Base-by-base conservation (phyloP, 2,113 vertebrate species). In the Megaleporinus macrocephalus region DNA sequence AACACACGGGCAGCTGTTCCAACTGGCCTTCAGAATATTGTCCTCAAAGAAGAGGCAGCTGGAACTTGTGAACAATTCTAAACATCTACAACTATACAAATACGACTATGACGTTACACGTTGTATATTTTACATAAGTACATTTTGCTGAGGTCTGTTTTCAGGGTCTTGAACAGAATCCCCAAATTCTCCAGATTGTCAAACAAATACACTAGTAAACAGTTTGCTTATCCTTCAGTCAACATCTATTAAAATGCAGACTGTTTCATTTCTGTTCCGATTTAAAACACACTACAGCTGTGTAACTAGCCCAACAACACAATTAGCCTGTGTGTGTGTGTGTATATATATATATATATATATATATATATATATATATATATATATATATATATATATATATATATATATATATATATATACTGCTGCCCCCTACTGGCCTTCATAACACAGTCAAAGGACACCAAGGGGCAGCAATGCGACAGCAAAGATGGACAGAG, bases 351-450 rank as follows among this genome's bases (percentile, higher is more conserved):
- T n/a, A n/a, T n/a, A n/a, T n/a, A n/a, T n/a, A n/a, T n/a, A n/a
- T n/a, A n/a, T n/a, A n/a, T n/a, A n/a, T n/a, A n/a, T n/a, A n/a
- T n/a, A n/a, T n/a, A n/a, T n/a, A n/a, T n/a, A n/a, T n/a, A n/a
- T n/a, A n/a, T n/a, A n/a, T n/a, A n/a, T n/a, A n/a, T n/a, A n/a
- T n/a, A n/a, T n/a, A n/a, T n/a, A n/a, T n/a, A n/a, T n/a, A n/a
- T n/a, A n/a, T n/a, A n/a, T n/a, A n/a, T n/a, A n/a, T n/a, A n/a
- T n/a, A n/a, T n/a, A n/a, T 22, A 20, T 33, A 24, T 57, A 22
- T n/a, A 27, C 53, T 29, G n/a, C 59, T 74, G 79, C 79, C 79
- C 71, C 59, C 79, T 81, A 29, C 22, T 61, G 22, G 18, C 44
- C 11, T 1, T 55, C 27, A 16, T 6, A 13, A 7, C 5, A 11